These are phyloP conservation scores for Trogon surrucura DNA, from an alignment of 2,113 vertebrate species.

Conservation along the genomic window DNA sequence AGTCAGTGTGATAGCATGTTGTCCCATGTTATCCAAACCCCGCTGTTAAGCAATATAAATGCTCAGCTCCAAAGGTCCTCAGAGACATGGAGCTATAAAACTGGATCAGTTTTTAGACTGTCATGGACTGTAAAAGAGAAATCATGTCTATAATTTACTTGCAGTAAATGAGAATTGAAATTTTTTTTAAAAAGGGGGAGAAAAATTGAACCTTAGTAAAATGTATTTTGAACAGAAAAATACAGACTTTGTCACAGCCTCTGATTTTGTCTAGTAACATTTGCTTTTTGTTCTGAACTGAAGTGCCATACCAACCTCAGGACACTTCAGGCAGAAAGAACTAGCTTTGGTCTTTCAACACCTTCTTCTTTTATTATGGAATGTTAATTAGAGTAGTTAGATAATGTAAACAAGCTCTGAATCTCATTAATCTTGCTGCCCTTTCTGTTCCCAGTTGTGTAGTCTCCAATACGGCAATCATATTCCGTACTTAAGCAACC, in stretches of 20 bases:
- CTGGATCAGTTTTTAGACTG: neutral
- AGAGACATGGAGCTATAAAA: neutral
- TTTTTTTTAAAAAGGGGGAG: neutral
- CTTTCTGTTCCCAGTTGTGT: conserved; percentile 11
- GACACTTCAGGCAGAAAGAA: neutral
- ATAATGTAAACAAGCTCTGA: conserved; percentile 44
- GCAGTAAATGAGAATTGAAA: neutral
- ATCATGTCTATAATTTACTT: conserved; percentile 4
- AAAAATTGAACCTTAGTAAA: neutral
- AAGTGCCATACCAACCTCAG: neutral
- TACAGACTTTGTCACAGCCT: neutral
- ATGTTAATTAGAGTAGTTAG: neutral
- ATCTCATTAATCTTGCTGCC: conserved; percentile 29
- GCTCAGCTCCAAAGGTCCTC: neutral
- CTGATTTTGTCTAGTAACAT: neutral
- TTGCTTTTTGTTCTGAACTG: neutral
- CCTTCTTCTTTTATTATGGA: conserved; percentile 26
- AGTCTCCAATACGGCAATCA: neutral
- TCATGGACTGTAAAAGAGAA: neutral
- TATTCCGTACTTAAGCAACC: neutral
- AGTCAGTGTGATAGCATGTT: neutral
- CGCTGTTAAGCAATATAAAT: neutral
- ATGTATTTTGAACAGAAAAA: neutral
- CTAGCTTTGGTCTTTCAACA: conserved; percentile 47
- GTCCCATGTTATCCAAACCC: neutral